Percentiles rank a stretch among this genome's conserved stretches.
Evolutionary conservation across 1,140 invertebrate species (phyloP).

Genomic region (Oryzaephilus surinamensis): DNA sequence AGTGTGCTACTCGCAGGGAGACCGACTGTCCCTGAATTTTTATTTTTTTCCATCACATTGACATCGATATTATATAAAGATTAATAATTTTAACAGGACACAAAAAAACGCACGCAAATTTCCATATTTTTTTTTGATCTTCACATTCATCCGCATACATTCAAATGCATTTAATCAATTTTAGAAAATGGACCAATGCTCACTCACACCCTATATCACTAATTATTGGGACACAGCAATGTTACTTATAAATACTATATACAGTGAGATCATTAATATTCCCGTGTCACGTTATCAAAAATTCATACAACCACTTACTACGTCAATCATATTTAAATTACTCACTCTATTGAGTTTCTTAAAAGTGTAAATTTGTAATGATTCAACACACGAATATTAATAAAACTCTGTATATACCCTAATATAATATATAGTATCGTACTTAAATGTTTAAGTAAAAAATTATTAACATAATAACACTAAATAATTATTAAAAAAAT

Average conservation of each 20-base stretch:
- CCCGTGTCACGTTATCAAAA: too few species aligned
- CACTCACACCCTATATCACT: conserved; percentile 31
- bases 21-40: conserved; percentile 29
- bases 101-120: conserved; percentile 13
- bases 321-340: too few species aligned
- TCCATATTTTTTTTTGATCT: conserved; percentile 4
- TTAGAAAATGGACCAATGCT: conserved; percentile 5
- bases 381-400: too few species aligned
- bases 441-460: too few species aligned
- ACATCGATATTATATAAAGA: conserved; percentile 9
- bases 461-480: too few species aligned
- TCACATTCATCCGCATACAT: conserved; percentile 1
- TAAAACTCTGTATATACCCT: too few species aligned
- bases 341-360: too few species aligned
- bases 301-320: too few species aligned
- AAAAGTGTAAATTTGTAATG: too few species aligned
- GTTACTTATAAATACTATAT: conserved; percentile 13
- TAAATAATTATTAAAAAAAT: too few species aligned
- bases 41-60: conserved; percentile 19
- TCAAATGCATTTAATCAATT: conserved; percentile 10
- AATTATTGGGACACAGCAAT: conserved; percentile 38
- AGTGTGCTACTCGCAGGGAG: conserved; percentile 22
- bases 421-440: too few species aligned
- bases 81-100: conserved; percentile 16
- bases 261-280: too few species aligned